Base-by-base conservation (phyloP, 2,113 vertebrate species). In the Panthera uncia region DNA sequence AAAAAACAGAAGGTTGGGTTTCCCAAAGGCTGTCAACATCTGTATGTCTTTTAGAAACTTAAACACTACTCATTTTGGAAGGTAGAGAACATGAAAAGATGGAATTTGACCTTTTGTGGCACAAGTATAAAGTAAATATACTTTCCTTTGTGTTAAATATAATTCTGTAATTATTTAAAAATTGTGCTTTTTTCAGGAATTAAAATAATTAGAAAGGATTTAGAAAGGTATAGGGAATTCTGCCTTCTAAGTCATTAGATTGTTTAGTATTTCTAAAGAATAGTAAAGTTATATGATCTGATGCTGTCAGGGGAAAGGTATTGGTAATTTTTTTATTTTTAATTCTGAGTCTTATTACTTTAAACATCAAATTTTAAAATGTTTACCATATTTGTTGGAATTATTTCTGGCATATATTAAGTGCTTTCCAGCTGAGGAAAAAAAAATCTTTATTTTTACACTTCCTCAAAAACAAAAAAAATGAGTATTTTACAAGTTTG, bases 81-180 rank as follows among this genome's bases (percentile, higher is more conserved):
- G 50, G 29, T 10, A 93, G 21, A 89, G 29, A 91, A 74, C 38
- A 74, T 33, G 31, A 89, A 81, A 48, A 91, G 55, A 83, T 93
- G 29, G 45, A 84, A 97, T 95, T 96, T 97, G 85, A 97, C 66
- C 90, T 96, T 97, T 85, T 94, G 50, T 95, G 83, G 33, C 18
- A 97, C 95, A 96, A 89, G 41, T 69, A 82, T 94, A 96, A 96
- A 92, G 87, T 94, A 88, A 97, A 95, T 71, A 36, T 45, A 93
- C 96, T 94, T 95, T 96, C 38, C 29, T 89, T 81, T 71, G 18
- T 90, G n/a, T 6, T 91, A 81, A 91, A 84, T 85, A 97, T 79
- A 19, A 93, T 76, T 92, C 15, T 85, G 13, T 82, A 97, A 92
- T 97, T 94, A 94, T 68, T 68, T 83, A 69, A 93, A 94, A 89